Evolutionary conservation across 2,888 invertebrate genomes (phyloP), one percentile per base, ranked within the genome.

Genomic region (Lissonota sp.): DNA sequence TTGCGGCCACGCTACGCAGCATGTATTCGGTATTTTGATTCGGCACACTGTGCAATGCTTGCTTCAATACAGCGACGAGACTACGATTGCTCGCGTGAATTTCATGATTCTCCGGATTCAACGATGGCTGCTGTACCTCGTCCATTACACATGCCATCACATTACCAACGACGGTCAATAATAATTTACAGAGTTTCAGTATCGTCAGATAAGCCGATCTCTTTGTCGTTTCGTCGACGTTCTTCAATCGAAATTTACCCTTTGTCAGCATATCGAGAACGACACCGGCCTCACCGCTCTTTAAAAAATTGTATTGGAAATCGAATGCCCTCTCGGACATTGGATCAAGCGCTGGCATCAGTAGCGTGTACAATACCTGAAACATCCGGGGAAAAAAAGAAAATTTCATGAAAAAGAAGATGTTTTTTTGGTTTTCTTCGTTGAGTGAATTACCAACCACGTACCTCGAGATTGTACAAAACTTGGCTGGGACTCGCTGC

Each of bases 311-410:
- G 88, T 94, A 94, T 91, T 96, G 95, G 91, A 96, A 96, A 86
- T 95, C 95, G 90, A 95, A 95, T 4, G 95, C 95, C 86, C 93
- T 95, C 57, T 97, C 97, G 1, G 97, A 95, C 86, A 96, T 94
- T 1, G 97, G 96, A 87, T 97, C 97, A 6, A 95, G 93, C 6
- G 98, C 97, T 10, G 99, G 99, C 96, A 99, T 97, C 83, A 99
- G 94, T 92, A 98, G 94, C 82, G 98, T 96, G 92, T 99, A 98
- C 81, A 98, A 93, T 64, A 98, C 95, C 95, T 96, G 88, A 14
- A 93, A 92, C n/a, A n/a, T n/a, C n/a, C n/a, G n/a, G n/a, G n/a
- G n/a, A n/a, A n/a, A n/a, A n/a, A n/a, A n/a, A n/a, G n/a, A n/a
- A n/a, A n/a, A n/a, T n/a, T n/a, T n/a, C n/a, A n/a, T n/a, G n/a